phyloP scores from a whole-genome alignment of 2,797 vertebrate genomes.

The Ptychadena robeensis region DNA sequence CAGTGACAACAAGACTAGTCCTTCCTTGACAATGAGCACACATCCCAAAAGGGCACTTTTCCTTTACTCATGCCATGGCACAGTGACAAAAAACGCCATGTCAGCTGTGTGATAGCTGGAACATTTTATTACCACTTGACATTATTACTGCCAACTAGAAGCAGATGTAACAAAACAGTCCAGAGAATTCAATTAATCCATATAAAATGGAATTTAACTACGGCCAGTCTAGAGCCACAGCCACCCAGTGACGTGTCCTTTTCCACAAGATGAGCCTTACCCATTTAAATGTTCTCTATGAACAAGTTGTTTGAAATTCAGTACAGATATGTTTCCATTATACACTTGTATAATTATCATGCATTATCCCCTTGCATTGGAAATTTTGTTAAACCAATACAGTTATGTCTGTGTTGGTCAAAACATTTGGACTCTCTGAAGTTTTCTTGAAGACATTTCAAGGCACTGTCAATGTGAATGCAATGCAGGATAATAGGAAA shows the following conservation, averaged over 20 bases:
- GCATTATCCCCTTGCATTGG: not conserved
- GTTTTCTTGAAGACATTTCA: too few species aligned
- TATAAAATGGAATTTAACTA: not conserved
- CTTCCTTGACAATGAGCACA: not conserved
- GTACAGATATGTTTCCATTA: not conserved
- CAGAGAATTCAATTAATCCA: not conserved
- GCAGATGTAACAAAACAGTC: not conserved
- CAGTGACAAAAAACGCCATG: not conserved
- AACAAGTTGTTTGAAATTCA: not conserved
- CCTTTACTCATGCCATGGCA: not conserved
- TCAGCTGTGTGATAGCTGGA: conserved; percentile 2
- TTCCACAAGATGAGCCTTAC: not conserved
- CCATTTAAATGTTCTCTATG: not conserved
- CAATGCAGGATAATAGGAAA: too few species aligned
- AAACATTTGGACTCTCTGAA: too few species aligned
- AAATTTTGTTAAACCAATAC: not conserved
- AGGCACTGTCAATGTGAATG: too few species aligned
- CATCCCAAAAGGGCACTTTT: not conserved
- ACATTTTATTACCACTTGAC: conserved; percentile 1
- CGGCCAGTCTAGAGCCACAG: not conserved
- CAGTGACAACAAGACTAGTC: not conserved
- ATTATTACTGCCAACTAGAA: not conserved
- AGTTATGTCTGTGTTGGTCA: too few species aligned
- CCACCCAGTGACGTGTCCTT: not conserved
- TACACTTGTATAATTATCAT: not conserved